Evolutionary conservation across 2,113 vertebrate species (phyloP), one percentile per base, ranked within the genome.

Genomic region (Psittacula cyanocephala): DNA sequence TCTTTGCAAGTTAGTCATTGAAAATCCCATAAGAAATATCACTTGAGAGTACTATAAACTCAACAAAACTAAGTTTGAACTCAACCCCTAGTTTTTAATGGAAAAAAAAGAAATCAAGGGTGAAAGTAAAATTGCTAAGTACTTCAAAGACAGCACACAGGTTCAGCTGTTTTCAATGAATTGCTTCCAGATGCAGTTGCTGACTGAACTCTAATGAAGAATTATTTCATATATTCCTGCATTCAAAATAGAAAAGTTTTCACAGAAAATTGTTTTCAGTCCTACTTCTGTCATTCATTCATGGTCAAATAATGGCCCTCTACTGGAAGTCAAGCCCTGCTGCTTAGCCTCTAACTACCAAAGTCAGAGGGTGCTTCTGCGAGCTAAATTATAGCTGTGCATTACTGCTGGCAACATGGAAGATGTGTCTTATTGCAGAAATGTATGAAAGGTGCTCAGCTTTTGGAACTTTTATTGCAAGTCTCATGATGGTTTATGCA

Each of bases 101-200:
- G 13, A 43, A 93, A 69, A 85, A 77, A 69, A 85, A 78, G 78
- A 70, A 77, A 81, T 35, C 39, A 81, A 86, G 78, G 33, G 12
- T 85, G 47, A 91, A 92, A 91, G 82, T 70, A 81, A 91, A 95
- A 82, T 74, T 88, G 49, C 71, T 95, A 88, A 91, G 60, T 85
- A 87, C 19, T 91, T 94, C 59, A 82, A 79, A 77, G 68, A 50
- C 17, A 93, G 68, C 22, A 37, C 39, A 46, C 43, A 94, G 18
- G 5, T 89, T 92, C 84, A 94, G 71, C 53, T 92, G 16, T 35
- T 80, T 85, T 89, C 87, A 69, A 17, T 63, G 28, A 83, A 70
- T 29, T 82, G 31, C 23, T 93, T 87, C 67, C 68, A 72, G 63
- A 89, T 90, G 55, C 22, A 50, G 24, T 3, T 81, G 62, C 68